These are phyloP conservation scores for Orthonyx spaldingii DNA, from an alignment of 2,113 vertebrate genomes.

Conservation along the genomic window DNA sequence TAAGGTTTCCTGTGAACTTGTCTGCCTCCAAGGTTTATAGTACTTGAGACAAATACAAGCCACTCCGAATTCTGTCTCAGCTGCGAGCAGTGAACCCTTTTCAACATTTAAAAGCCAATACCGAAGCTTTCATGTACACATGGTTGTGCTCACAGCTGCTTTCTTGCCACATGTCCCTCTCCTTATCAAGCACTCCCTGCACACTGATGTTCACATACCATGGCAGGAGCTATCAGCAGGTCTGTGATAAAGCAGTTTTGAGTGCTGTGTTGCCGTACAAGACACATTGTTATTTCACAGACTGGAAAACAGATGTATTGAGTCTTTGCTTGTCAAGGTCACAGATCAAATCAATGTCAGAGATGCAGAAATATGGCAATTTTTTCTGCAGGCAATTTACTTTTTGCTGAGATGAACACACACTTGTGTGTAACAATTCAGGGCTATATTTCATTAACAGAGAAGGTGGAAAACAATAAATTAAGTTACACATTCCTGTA, in stretches of 20 bases:
- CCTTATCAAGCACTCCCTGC: slow-evolving; percentile 12
- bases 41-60: not conserved
- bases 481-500: not conserved
- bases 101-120: not conserved
- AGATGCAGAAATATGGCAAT: not conserved
- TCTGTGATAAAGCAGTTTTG: not conserved
- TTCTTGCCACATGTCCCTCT: not conserved
- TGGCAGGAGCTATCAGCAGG: slow-evolving; percentile 4
- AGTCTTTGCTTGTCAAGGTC: slow-evolving; percentile 43
- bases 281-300: not conserved
- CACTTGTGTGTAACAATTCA: not conserved
- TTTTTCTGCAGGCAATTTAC: not conserved
- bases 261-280: not conserved
- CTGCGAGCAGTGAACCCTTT: not conserved
- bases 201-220: not conserved
- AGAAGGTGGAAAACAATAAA: not conserved
- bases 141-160: not conserved
- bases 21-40: slow-evolving; percentile 16
- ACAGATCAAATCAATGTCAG: accelerated
- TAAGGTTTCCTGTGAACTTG: slow-evolving; percentile 27
- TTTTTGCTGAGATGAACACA: not conserved
- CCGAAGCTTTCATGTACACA: not conserved
- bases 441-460: not conserved
- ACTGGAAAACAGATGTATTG: not conserved
- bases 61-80: not conserved